Evolutionary conservation across 2,888 invertebrate species (phyloP), one percentile per base, ranked within the genome.

Genomic region (Boloria euphrosyne): DNA sequence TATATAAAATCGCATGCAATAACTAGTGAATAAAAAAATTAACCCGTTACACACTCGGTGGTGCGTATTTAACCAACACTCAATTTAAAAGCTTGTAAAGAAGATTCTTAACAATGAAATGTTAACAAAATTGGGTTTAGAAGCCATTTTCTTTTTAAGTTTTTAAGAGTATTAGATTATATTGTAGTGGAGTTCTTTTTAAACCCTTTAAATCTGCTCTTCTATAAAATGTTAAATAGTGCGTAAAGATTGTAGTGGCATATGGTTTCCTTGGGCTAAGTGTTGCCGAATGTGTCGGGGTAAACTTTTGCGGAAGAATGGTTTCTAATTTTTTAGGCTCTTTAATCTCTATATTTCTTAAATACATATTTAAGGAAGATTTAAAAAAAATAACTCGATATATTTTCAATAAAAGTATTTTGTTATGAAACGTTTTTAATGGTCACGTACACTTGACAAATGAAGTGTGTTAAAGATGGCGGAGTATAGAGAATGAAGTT

Each of bases 201-300:
- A 54, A 50, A 58, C 27, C 64, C 31, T 53, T 65, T 58, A 46
- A 47, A 58, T 57, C 44, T 31, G 53, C 59, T 65, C 63, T 63
- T 66, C 55, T 53, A 54, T 62, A 18, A 58, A 46, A 63, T 60
- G 76, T 78, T 79, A 78, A 83, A 83, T 83, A 81, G 82, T 75
- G 80, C 81, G 81, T 79, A 74, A 79, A 79, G 69, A 78, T 81
- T 77, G 78, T 71, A 80, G 78, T 77, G 80, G 81, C 82, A 78
- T 78, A 80, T 77, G 82, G 76, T 77, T 72, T 73, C 73, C 77
- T 74, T 71, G 73, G 76, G 73, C 71, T 70, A 65, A 74, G 72
- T 71, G 73, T 74, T 78, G 68, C 65, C 51, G 61, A 69, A 71
- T 66, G 66, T 71, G 66, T 67, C 65, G 55, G 59, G 70, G 62